Percentiles rank a stretch among this genome's conserved stretches.
These are phyloP conservation scores for Enteromius paludinosus DNA, from an alignment of 2,797 vertebrate species.

Conservation along the genomic window DNA sequence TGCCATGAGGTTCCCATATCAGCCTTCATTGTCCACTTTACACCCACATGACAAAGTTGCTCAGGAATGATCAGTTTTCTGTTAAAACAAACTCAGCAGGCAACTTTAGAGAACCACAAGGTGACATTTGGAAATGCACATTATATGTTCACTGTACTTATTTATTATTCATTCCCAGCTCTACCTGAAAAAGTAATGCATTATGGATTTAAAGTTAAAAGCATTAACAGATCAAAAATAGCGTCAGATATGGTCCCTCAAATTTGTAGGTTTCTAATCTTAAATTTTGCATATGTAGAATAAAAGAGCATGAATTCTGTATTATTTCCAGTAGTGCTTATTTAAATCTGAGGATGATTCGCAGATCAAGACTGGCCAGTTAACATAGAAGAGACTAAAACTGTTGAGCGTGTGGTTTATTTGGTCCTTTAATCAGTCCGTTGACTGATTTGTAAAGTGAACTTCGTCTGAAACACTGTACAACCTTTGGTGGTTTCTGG, in stretches of 20 bases:
- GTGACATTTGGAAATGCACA: conserved; percentile 48
- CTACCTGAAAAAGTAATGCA: conserved; percentile 46
- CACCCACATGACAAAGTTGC: conserved; percentile 20
- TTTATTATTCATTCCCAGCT: conserved; percentile 44
- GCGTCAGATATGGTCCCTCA: background rate
- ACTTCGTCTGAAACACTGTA: background rate
- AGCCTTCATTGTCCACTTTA: conserved; percentile 31
- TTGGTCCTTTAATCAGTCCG: background rate
- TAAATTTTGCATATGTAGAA: background rate
- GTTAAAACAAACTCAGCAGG: conserved; percentile 39
- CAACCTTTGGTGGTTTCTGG: conserved; percentile 14
- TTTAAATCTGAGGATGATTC: background rate
- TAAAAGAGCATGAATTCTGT: background rate
- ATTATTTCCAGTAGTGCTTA: background rate
- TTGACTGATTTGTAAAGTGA: background rate
- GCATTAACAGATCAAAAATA: conserved; percentile 24
- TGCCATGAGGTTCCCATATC: conserved; percentile 20
- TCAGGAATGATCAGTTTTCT: conserved; percentile 27
- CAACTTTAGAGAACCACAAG: conserved; percentile 9
- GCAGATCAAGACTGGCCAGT: background rate
- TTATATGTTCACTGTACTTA: background rate
- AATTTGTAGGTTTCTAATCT: background rate
- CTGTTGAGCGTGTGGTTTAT: background rate
- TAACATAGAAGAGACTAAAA: background rate
- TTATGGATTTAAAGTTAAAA: conserved; percentile 52